These are phyloP conservation scores for Fissipunctia ypsillon DNA, from an alignment of 2,888 invertebrate species.

Conservation along the genomic window DNA sequence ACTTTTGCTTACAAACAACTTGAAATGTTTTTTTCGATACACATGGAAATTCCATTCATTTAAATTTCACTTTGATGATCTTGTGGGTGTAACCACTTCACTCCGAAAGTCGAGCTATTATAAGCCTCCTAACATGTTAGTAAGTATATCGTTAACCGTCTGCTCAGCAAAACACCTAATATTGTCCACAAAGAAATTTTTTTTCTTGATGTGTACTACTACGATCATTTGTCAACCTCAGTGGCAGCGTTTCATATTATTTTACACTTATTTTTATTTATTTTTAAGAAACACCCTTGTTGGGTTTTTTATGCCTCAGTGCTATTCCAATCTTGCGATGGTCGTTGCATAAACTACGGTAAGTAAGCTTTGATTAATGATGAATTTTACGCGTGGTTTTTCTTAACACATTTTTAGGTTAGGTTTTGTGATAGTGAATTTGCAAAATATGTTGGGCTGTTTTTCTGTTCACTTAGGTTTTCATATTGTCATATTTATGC, in stretches of 20 bases:
- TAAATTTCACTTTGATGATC: conserved; percentile 17
- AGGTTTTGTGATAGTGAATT: conserved; percentile 29
- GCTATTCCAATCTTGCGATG: conserved; percentile 47
- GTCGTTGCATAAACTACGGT: conserved; percentile 29
- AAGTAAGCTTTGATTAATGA: conserved; percentile 47
- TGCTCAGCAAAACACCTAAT: conserved; percentile 14
- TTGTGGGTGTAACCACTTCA: conserved; percentile 17
- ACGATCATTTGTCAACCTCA: conserved; percentile 58
- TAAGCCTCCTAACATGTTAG: conserved; percentile 11
- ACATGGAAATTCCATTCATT: not conserved
- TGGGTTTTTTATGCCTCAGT: conserved; percentile 41
- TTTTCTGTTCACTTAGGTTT: conserved; percentile 9
- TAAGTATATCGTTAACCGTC: conserved; percentile 24
- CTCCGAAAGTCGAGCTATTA: conserved; percentile 17
- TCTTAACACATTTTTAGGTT: conserved; percentile 20
- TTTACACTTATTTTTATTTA: conserved; percentile 49
- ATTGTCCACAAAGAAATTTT: conserved; percentile 24
- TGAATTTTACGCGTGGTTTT: conserved; percentile 22
- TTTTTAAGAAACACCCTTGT: conserved; percentile 49
- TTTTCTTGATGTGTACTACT: conserved; percentile 33
- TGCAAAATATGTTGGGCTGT: conserved; percentile 19
- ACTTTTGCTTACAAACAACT: not conserved
- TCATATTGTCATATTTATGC: conserved; percentile 28
- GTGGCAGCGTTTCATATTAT: conserved; percentile 42
- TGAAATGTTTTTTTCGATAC: not conserved